Evolutionary conservation across 2,113 vertebrate species (phyloP).

Genomic region (Datnioides undecimradiatus): DNA sequence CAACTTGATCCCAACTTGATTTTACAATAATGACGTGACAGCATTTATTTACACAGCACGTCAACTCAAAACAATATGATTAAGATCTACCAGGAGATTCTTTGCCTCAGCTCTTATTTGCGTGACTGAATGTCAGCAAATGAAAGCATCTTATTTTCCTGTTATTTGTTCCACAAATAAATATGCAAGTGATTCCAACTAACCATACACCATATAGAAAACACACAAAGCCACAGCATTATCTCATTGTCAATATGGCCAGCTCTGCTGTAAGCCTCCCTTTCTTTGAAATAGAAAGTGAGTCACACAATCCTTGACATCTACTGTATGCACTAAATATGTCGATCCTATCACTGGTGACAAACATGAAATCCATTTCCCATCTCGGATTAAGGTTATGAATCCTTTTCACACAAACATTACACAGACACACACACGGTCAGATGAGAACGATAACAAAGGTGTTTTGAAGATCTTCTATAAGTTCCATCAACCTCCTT

Average conservation of each 20-base stretch:
- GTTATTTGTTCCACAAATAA: not conserved
- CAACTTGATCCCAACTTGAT: not conserved
- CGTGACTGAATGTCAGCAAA: not conserved
- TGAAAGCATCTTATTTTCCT: not conserved
- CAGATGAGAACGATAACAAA: conserved; percentile 34
- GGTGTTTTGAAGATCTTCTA: conserved; percentile 31
- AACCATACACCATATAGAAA: not conserved
- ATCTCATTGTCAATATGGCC: conserved; percentile 5
- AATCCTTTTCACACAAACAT: conserved; percentile 19
- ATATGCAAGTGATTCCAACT: not conserved
- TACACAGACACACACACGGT: conserved; percentile 5
- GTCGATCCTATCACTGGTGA: conserved; percentile 1
- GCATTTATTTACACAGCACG: no score
- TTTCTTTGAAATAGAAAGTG: not conserved
- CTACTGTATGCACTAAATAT: conserved; percentile 13
- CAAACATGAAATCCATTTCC: conserved; percentile 26
- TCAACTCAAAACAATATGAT: not conserved
- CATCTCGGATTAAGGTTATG: conserved; percentile 42
- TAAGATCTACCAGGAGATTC: not conserved
- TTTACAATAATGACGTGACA: not conserved
- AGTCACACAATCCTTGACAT: not conserved
- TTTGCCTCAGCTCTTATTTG: not conserved
- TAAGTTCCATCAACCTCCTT: conserved; percentile 4
- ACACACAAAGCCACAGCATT: not conserved
- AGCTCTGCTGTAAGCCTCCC: conserved; percentile 17